A percentile compares a stretch with the other conserved stretches of the same genome.
Evolutionary conservation across 2,113 vertebrate species (phyloP).

Genomic region (Cephalopholis sonnerati): DNA sequence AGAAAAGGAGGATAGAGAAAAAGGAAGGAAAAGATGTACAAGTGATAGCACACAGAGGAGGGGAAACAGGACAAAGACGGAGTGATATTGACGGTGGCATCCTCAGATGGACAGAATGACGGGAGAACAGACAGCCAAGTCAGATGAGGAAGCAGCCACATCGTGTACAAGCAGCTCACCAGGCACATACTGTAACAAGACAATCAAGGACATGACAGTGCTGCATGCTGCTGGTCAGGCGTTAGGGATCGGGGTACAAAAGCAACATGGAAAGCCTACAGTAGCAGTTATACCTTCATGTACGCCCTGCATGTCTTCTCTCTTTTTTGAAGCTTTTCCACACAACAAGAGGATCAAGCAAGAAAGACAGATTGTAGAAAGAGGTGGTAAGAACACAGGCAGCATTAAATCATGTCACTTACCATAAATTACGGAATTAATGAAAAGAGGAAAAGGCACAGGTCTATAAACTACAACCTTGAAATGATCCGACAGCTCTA

Average conservation of each 20-base stretch:
- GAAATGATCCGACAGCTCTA: conserved; percentile 47
- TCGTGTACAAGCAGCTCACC: conserved; percentile 57
- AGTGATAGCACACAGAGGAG: conserved; percentile 81
- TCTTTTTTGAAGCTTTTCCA: conserved; percentile 98
- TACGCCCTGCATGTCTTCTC: conserved; percentile 99
- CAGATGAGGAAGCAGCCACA: conserved; percentile 80
- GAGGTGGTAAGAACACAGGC: conserved; percentile 74
- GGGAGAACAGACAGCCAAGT: conserved; percentile 76
- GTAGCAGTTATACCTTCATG: conserved; percentile 93
- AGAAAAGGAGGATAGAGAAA: conserved; percentile 27
- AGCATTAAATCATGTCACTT: conserved; percentile 75
- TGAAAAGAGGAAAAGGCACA: conserved; percentile 52
- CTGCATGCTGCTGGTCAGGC: conserved; percentile 76
- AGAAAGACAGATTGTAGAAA: conserved; percentile 75
- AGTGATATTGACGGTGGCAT: conserved; percentile 70
- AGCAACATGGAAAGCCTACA: conserved; percentile 76
- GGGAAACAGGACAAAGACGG: conserved; percentile 43
- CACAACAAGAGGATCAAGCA: conserved; percentile 67
- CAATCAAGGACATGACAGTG: conserved; percentile 66
- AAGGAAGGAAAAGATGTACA: conserved; percentile 54
- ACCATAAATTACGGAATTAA: conserved; percentile 57
- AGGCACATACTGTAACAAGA: conserved; percentile 63
- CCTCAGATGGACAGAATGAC: conserved; percentile 67
- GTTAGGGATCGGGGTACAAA: conserved; percentile 42
- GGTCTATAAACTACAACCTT: conserved; percentile 46